Evolutionary conservation across 2,888 invertebrate species (phyloP), one percentile per base, ranked within the genome.

Genomic region (Hirtodrosophila trivittata): DNA sequence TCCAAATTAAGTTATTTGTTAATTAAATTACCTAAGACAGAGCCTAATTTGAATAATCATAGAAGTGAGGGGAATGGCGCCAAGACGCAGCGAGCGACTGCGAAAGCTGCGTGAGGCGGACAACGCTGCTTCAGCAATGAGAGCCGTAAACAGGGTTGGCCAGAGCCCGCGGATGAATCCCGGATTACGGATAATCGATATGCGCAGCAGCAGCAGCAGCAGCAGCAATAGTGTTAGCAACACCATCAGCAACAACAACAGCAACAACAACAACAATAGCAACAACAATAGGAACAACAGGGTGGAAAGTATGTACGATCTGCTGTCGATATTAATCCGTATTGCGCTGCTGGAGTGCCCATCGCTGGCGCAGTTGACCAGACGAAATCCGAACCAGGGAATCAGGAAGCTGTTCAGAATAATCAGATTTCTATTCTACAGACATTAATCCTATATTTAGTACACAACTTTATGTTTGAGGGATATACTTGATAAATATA

Each of bases 21-120:
- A n/a, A n/a, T n/a, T n/a, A n/a, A n/a, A n/a, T n/a, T n/a, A n/a
- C n/a, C n/a, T n/a, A n/a, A n/a, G n/a, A n/a, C n/a, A n/a, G n/a
- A n/a, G n/a, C n/a, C n/a, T n/a, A n/a, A n/a, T n/a, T n/a, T n/a
- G n/a, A n/a, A n/a, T n/a, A n/a, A n/a, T n/a, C n/a, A n/a, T n/a
- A n/a, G n/a, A 28, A 9, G n/a, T 5, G n/a, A 8, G n/a, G 7
- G 13, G 12, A 21, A 60, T 60, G 38, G 1, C 35, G 13, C 39
- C 33, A 1, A 46, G 69, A 37, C 67, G 67, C 10, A 67, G 69
- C 12, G 38, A 50, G 1, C 62, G 68, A 0, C n/a, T 67, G 30
- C 68, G 39, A 1, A 26, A 13, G 25, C 7, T 8, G 6, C 59
- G 56, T 5, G 39, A 45, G 16, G 9, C 8, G 2, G 9, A 9